Base-by-base conservation (phyloP, 2,113 vertebrate genomes). In the Melierax canorus region DNA sequence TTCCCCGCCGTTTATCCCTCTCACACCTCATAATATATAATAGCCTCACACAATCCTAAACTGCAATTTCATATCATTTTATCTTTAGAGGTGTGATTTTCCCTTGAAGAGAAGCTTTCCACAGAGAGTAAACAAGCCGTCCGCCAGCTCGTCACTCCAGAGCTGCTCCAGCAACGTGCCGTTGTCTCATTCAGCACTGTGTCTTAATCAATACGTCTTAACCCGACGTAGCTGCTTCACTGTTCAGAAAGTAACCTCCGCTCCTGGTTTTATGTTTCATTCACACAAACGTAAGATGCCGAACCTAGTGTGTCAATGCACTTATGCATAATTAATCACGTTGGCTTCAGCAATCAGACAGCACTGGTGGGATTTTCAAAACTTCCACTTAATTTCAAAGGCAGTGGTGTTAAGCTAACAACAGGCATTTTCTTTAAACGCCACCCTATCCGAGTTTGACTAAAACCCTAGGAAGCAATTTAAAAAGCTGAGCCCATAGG, bases 141-240 rank as follows among this genome's bases (percentile, higher is more conserved):
- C 53, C 29, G 0, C 0, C 1, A n/a, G 51, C 38, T 91, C 15
- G 2, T 67, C 39, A 2, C 38, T 38, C 48, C 56, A 21, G n/a
- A 34, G 3, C 24, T 1, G 3, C 53, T 64, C 26, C 74, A 76
- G 39, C 48, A 48, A 36, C 1, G 3, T 64, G 45, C 24, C 3
- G 0, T 55, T 51, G 16, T 55, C 32, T 67, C 29, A 8, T 73
- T 68, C 63, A 74, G 34, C 34, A 72, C 8, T 0, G 0, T 60
- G 11, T 26, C 56, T 71, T 83, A 58, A 90, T 66, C 58, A 21
- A 27, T 64, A n/a, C 3, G 1, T 38, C 64, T 94, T 71, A 91
- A 88, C 41, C 23, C 10, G 3, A 32, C 8, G 4, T 2, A 46
- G 11, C 3, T 41, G 32, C 23, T 92, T 51, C 26, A 2, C 34